Conservation (phyloP, 2,113 vertebrate species). For the Empidonax alnorum region DNA sequence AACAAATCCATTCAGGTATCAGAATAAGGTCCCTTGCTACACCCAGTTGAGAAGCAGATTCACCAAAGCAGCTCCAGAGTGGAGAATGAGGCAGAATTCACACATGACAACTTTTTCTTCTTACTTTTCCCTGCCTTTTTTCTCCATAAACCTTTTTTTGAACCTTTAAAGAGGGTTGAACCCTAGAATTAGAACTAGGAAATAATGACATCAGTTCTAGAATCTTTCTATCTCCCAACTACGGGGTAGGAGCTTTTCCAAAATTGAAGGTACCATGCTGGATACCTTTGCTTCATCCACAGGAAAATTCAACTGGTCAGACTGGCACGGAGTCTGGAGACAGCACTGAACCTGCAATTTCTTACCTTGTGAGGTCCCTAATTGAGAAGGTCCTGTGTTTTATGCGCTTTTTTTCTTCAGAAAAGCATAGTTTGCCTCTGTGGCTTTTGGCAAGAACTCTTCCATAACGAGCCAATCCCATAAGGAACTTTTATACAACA, state of each 20-base stretch:
- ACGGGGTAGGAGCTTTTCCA: neutral
- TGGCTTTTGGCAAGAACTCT: neutral
- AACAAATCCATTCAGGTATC: neutral
- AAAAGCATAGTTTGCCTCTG: neutral
- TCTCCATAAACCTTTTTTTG: neutral
- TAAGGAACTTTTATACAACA: neutral
- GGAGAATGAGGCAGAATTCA: neutral
- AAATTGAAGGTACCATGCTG: neutral
- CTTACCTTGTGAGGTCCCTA: neutral
- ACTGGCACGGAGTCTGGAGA: neutral
- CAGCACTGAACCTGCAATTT: neutral
- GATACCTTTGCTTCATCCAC: neutral
- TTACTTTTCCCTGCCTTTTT: neutral
- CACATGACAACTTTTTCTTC: neutral
- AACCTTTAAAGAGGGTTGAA: neutral
- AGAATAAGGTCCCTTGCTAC: neutral
- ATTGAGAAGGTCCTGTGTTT: neutral
- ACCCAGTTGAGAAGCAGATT: neutral
- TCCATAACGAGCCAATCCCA: neutral
- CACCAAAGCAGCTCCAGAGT: neutral
- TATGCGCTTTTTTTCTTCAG: accelerated
- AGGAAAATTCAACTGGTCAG: neutral
- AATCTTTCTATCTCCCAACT: neutral
- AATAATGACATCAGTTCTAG: neutral
- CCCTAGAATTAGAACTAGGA: neutral